These are phyloP conservation scores for Xanthia icteritia DNA, from an alignment of 2,888 invertebrate genomes.

Conservation along the genomic window DNA sequence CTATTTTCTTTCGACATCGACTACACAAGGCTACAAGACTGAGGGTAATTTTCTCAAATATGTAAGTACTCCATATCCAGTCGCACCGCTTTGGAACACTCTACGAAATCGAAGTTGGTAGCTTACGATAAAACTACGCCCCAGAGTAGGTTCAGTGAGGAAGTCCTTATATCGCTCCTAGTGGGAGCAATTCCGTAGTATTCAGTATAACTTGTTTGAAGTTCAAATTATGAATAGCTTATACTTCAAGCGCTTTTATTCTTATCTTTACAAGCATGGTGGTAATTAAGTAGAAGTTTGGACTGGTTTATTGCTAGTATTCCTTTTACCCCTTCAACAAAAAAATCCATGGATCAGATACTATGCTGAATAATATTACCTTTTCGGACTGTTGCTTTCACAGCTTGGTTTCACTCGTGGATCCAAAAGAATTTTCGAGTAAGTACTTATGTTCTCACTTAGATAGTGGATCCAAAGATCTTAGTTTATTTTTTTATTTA, in stretches of 20 bases:
- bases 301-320: not conserved
- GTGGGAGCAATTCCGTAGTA: constrained; percentile 27
- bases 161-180: constrained; percentile 42
- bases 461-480: not conserved
- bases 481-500: too few relatives aligned
- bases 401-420: too few relatives aligned
- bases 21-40: constrained; percentile 34
- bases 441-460: too few relatives aligned
- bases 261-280: not conserved
- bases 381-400: too few relatives aligned
- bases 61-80: constrained; percentile 64
- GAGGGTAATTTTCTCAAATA: constrained; percentile 69
- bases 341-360: not conserved
- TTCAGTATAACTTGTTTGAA: constrained; percentile 7
- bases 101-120: constrained; percentile 57
- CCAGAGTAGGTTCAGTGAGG: constrained; percentile 35
- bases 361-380: not conserved
- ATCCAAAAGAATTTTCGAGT: too few relatives aligned
- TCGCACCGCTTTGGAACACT: constrained; percentile 56
- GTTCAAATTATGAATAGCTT: constrained; percentile 21
- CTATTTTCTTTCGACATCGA: not conserved
- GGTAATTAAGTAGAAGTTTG: not conserved
- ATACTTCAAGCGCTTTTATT: constrained; percentile 1
- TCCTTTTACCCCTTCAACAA: not conserved
- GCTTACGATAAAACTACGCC: constrained; percentile 50